Evolutionary conservation across 1,140 invertebrate genomes (phyloP).

Genomic region (Scaptodrosophila lebanonensis): DNA sequence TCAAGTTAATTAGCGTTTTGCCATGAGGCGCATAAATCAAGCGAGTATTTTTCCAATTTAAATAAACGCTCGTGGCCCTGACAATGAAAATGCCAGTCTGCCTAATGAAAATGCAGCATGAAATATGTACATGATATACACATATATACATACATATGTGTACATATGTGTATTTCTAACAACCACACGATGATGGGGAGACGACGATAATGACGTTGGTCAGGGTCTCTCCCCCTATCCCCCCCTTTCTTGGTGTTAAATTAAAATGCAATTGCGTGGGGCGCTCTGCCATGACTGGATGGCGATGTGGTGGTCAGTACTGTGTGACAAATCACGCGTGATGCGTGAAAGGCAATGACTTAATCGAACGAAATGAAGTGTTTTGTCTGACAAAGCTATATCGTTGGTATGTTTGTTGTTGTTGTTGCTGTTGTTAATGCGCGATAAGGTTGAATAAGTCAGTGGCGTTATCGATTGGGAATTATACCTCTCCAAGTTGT

Average conservation of each 20-base stretch:
- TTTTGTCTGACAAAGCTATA: constrained; percentile 20
- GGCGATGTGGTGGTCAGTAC: constrained; percentile 10
- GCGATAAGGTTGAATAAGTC: constrained; percentile 5
- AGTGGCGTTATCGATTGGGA: constrained; percentile 3
- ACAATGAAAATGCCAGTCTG: constrained; percentile 13
- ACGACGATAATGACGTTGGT: too few species aligned
- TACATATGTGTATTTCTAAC: too few species aligned
- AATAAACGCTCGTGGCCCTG: constrained; percentile 14
- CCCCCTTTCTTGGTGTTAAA: too few species aligned
- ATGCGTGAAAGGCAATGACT: constrained; percentile 25
- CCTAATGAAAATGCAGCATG: constrained; percentile 21
- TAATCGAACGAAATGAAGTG: constrained; percentile 27
- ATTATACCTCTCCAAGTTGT: constrained; percentile 14
- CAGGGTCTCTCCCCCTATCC: too few species aligned
- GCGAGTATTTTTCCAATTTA: constrained; percentile 35
- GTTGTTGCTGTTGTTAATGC: constrained; percentile 25
- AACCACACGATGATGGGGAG: too few species aligned
- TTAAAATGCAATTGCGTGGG: background rate
- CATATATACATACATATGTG: too few species aligned
- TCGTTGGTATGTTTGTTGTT: constrained; percentile 6
- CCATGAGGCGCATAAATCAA: constrained; percentile 32
- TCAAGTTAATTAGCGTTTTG: constrained; percentile 23
- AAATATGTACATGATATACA: too few species aligned
- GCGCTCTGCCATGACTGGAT: background rate
- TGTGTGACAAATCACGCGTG: constrained; percentile 34